Evolutionary conservation across 2,888 invertebrate species (phyloP), one percentile per base, ranked within the genome.

Genomic region (Tethea ocularis): DNA sequence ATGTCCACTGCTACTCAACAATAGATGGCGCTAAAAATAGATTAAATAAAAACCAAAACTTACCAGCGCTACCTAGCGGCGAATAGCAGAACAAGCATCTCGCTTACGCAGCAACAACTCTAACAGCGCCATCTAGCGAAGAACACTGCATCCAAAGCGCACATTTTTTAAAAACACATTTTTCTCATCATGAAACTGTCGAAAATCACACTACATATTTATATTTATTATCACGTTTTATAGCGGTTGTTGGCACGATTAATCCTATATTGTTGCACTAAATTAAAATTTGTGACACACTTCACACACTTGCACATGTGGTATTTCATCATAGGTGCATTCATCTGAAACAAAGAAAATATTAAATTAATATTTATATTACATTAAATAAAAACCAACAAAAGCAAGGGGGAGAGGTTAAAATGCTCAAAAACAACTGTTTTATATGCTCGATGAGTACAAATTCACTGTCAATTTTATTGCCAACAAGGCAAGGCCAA

Each of bases 81-180:
- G 74, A 80, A 71, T 82, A 82, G 89, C 79, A 20, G 69, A 82
- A 88, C 74, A 69, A 78, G 66, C 64, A 71, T 67, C 74, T 74
- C 83, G 77, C 82, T 85, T 86, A 75, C 64, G 59, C 71, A 82
- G 76, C 87, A 81, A 86, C 74, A 80, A 84, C 80, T 72, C 81
- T 67, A 83, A 80, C 83, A 87, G 77, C 87, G 89, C 87, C 88
- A 90, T 88, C 91, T 91, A 79, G 79, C 66, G 75, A 76, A 74
- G 69, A 87, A 78, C 93, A 92, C 93, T 92, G 92, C 92, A 93
- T 93, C 92, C 92, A 91, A 88, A 81, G 77, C 76, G 77, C 87
- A 89, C 87, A 74, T 80, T 78, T 75, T 73, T 24, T 70, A 77
- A 77, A 83, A 87, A 83, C 74, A 70, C 70, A 13, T 76, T 66